Evolutionary conservation across 2,888 invertebrate genomes (phyloP).

Genomic region (Clusia tigrina): DNA sequence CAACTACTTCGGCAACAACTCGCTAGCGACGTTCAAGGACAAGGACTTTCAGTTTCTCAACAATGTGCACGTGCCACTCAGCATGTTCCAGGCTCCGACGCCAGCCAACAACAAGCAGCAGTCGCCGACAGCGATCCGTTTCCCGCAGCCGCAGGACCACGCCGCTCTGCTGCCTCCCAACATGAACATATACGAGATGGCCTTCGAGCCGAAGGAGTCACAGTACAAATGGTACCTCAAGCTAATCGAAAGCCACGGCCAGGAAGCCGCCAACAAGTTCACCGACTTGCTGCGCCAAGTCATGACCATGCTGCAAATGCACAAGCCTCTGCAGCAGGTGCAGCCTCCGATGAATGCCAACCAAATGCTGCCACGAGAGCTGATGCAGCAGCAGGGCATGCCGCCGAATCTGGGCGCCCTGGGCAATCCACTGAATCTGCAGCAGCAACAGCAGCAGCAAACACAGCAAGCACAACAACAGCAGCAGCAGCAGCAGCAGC

Average conservation of each 20-base stretch:
- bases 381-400: conserved; percentile 36
- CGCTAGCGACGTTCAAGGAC: conserved; percentile 47
- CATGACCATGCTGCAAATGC: conserved; percentile 55
- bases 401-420: conserved; percentile 31
- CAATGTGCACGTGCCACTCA: conserved; percentile 66
- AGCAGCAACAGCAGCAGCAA: conserved; percentile 45
- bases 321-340: conserved; percentile 40
- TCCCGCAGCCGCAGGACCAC: conserved; percentile 58
- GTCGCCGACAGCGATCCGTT: conserved; percentile 42
- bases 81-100: conserved; percentile 44
- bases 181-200: conserved; percentile 69
- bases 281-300: conserved; percentile 64
- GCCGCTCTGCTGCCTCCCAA: conserved; percentile 67
- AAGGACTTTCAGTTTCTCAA: conserved; percentile 69
- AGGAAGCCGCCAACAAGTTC: conserved; percentile 69
- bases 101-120: conserved; percentile 38
- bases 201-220: conserved; percentile 67
- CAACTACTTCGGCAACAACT: conserved; percentile 38
- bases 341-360: conserved; percentile 32
- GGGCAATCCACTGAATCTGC: conserved; percentile 32
- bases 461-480: conserved; percentile 43
- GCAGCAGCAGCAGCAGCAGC: conserved; percentile 39
- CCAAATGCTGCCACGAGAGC: conserved; percentile 40
- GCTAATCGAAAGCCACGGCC: conserved; percentile 67
- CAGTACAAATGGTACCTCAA: conserved; percentile 69